Evolutionary conservation across 2,113 vertebrate genomes (phyloP).

Genomic region (Oxyruncus cristatus): DNA sequence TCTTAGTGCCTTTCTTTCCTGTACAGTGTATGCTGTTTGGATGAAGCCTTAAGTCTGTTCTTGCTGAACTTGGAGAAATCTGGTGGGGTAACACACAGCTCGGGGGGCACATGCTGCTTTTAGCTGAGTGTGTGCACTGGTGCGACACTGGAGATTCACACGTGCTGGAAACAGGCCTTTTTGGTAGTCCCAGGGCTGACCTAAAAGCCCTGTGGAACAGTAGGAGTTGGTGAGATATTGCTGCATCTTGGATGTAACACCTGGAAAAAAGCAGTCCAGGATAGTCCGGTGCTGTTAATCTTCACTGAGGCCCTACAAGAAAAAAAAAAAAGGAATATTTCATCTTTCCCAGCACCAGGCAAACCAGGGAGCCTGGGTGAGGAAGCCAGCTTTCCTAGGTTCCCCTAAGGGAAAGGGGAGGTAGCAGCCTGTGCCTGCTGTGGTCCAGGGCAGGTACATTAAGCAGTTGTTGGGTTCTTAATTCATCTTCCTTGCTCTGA

Average conservation of each 20-base stretch:
- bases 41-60: not conserved
- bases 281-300: not conserved
- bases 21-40: not conserved
- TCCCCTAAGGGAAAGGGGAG: not conserved
- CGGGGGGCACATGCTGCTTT: not conserved
- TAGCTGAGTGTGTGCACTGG: not conserved
- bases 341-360: not conserved
- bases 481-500: not conserved
- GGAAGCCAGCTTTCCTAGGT: not conserved
- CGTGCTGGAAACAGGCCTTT: not conserved
- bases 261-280: not conserved
- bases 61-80: not conserved
- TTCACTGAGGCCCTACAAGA: not conserved
- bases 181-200: not conserved
- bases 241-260: not conserved
- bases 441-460: not conserved
- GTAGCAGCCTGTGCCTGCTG: not conserved
- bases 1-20: not conserved
- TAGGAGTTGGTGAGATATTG: not conserved
- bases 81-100: not conserved
- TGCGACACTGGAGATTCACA: not conserved
- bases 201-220: not conserved
- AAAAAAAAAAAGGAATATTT: not conserved
- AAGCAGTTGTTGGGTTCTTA: not conserved
- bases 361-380: not conserved